Evolutionary conservation across 2,797 vertebrate species (phyloP).

Genomic region (Ara ararauna): DNA sequence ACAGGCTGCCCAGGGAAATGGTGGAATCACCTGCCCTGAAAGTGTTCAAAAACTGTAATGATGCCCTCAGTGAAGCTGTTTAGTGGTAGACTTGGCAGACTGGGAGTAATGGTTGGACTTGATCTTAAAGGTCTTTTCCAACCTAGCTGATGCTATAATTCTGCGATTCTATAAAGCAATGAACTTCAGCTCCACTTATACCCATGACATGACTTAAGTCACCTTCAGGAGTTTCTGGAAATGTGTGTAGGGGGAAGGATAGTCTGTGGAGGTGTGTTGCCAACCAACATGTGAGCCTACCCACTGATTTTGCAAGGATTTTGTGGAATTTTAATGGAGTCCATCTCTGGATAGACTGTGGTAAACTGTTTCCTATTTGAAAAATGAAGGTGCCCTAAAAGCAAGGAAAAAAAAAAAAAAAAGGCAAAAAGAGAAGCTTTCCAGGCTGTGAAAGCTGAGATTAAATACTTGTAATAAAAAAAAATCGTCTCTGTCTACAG

Average conservation of each 20-base stretch:
- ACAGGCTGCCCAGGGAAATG: not conserved
- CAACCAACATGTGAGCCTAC: not conserved
- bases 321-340: not conserved
- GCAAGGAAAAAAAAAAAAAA: not conserved
- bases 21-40: not conserved
- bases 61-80: not conserved
- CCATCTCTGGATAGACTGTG: not conserved
- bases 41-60: not conserved
- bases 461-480: not conserved
- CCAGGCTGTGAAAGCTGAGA: not conserved
- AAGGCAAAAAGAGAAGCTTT: not conserved
- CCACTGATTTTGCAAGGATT: not conserved
- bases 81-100: not conserved
- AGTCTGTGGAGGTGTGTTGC: not conserved
- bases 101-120: not conserved
- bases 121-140: not conserved
- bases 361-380: not conserved
- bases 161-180: not conserved
- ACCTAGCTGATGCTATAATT: not conserved
- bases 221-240: not conserved
- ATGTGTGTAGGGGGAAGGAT: not conserved
- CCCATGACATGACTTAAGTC: not conserved
- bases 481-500: not conserved
- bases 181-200: not conserved
- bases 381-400: not conserved